Conservation (phyloP, 2,797 vertebrate genomes). For the Vultur gryphus region DNA sequence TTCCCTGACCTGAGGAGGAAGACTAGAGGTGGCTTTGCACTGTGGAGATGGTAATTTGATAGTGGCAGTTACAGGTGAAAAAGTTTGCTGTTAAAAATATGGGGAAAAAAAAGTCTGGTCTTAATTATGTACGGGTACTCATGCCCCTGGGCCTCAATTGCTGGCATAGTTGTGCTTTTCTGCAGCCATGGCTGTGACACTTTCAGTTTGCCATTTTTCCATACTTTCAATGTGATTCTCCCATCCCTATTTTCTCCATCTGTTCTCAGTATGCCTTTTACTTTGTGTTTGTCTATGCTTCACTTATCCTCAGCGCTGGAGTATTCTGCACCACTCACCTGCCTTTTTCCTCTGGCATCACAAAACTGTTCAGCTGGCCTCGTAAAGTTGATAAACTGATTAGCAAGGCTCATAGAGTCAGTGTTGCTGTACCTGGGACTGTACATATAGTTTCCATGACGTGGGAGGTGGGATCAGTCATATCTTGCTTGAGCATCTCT, state of each 20-base stretch:
- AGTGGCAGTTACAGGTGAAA: conserved; percentile 19
- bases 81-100: not conserved
- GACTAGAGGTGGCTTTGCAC: not conserved
- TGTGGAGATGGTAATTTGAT: conserved; percentile 8
- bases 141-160: rapidly evolving
- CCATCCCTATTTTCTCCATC: not conserved
- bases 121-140: not conserved
- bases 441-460: rapidly evolving
- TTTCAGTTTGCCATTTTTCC: not conserved
- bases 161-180: not conserved
- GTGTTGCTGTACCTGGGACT: not conserved
- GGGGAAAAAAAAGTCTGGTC: not conserved
- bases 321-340: not conserved
- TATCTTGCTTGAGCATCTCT: not conserved
- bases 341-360: not conserved
- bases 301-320: rapidly evolving
- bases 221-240: not conserved
- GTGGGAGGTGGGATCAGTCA: not conserved
- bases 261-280: not conserved
- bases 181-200: not conserved
- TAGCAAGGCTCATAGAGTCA: not conserved
- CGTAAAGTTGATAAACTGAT: not conserved
- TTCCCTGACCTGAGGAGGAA: conserved; percentile 35
- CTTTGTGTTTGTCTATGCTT: rapidly evolving
- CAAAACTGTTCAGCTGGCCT: not conserved